Evolutionary conservation across 2,113 vertebrate genomes (phyloP).

Genomic region (Rhegmatorhina hoffmannsi): DNA sequence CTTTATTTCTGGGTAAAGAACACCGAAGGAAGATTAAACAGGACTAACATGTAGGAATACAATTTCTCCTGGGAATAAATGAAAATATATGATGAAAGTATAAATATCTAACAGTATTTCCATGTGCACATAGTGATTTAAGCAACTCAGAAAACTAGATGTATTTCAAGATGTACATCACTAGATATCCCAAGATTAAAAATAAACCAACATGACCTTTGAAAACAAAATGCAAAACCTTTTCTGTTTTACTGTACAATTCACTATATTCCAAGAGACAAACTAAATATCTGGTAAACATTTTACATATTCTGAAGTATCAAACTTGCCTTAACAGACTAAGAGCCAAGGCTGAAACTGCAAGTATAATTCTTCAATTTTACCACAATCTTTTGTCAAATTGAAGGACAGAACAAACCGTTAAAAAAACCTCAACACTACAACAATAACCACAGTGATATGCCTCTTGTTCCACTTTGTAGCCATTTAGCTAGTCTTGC

Average conservation of each 20-base stretch:
- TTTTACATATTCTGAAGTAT: background rate
- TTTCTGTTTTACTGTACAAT: background rate
- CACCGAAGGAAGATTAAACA: background rate
- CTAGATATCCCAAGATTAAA: background rate
- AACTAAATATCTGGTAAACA: background rate
- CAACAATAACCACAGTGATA: background rate
- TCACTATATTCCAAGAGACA: background rate
- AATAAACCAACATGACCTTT: background rate
- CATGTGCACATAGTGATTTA: background rate
- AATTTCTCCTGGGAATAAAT: background rate
- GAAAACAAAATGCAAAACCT: background rate
- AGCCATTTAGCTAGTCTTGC: background rate
- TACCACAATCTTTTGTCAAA: background rate
- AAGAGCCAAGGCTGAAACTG: background rate
- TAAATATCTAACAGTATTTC: background rate
- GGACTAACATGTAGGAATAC: background rate
- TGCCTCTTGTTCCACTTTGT: background rate
- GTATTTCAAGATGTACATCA: background rate
- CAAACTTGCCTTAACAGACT: background rate
- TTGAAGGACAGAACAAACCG: background rate
- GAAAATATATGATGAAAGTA: background rate
- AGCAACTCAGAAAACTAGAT: background rate
- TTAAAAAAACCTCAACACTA: background rate
- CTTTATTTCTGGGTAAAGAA: background rate
- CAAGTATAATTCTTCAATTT: background rate